Conservation (phyloP, 1,140 invertebrate species). For the Calephelis nemesis region DNA sequence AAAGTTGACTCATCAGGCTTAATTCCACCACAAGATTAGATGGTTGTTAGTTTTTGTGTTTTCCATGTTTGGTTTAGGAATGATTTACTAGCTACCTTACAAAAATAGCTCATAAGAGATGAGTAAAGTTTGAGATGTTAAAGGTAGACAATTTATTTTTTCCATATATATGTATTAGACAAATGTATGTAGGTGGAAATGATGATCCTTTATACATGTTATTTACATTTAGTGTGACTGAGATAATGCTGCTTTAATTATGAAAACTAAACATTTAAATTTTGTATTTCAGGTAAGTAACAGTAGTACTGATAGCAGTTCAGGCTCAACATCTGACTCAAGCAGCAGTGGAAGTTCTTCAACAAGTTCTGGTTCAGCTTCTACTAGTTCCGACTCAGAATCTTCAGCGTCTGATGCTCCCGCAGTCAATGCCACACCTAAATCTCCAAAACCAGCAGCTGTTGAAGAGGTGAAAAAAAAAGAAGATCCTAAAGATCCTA, state of each 20-base stretch:
- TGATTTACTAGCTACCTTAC: no score
- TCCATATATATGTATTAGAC: no score
- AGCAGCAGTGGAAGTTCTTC: constrained; percentile 85
- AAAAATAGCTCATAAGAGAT: no score
- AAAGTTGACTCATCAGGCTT: no score
- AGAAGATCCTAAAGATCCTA: constrained; percentile 68
- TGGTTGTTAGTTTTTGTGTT: no score
- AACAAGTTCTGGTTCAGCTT: constrained; percentile 85
- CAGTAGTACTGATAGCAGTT: constrained; percentile 82
- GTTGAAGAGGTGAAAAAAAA: constrained; percentile 77
- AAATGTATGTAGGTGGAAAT: no score
- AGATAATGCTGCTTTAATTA: not conserved
- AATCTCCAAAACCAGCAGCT: constrained; percentile 63
- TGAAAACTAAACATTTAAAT: constrained; percentile 4
- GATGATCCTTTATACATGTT: not conserved
- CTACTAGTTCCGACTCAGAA: constrained; percentile 83
- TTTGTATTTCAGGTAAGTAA: constrained; percentile 65
- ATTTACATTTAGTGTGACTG: not conserved
- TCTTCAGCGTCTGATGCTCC: constrained; percentile 71
- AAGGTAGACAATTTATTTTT: no score
- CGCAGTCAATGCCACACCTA: constrained; percentile 36
- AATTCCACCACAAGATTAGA: no score
- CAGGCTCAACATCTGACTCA: constrained; percentile 83
- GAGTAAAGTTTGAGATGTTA: no score
- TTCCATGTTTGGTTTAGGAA: no score